Conservation (phyloP, 1,140 invertebrate genomes). For the Danaus melanippus region DNA sequence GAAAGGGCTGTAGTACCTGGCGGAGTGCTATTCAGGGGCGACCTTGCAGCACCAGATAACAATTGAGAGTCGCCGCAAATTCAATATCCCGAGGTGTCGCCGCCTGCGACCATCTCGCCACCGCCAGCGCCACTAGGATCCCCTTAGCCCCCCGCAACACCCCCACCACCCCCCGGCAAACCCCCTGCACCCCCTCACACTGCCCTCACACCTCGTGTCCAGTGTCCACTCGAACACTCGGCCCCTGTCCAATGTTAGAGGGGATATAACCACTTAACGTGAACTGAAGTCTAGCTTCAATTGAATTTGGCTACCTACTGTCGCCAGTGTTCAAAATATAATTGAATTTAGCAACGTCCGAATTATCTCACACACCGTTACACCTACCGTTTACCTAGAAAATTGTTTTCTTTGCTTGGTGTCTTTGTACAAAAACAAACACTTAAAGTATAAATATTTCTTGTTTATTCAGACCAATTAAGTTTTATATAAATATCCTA, state of each 20-base stretch:
- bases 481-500: too few relatives aligned
- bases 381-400: background rate
- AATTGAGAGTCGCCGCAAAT: constrained; percentile 63
- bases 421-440: too few relatives aligned
- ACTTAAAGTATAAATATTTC: too few relatives aligned
- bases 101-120: constrained; percentile 18
- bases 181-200: constrained; percentile 6
- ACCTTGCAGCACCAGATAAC: constrained; percentile 66
- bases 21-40: constrained; percentile 33
- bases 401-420: too few relatives aligned
- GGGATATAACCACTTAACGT: constrained; percentile 69
- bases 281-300: constrained; percentile 57
- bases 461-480: too few relatives aligned
- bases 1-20: constrained; percentile 63
- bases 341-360: constrained; percentile 17
- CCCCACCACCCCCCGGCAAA: too few relatives aligned
- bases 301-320: constrained; percentile 60
- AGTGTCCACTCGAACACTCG: constrained; percentile 43
- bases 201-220: constrained; percentile 43
- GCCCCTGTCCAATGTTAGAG: constrained; percentile 40
- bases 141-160: background rate
- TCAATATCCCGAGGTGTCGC: constrained; percentile 64
- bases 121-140: constrained; percentile 9
- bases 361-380: constrained; percentile 10
- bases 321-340: constrained; percentile 49